Base-by-base conservation (phyloP, 2,888 invertebrate genomes). In the Crepidodera aurea region DNA sequence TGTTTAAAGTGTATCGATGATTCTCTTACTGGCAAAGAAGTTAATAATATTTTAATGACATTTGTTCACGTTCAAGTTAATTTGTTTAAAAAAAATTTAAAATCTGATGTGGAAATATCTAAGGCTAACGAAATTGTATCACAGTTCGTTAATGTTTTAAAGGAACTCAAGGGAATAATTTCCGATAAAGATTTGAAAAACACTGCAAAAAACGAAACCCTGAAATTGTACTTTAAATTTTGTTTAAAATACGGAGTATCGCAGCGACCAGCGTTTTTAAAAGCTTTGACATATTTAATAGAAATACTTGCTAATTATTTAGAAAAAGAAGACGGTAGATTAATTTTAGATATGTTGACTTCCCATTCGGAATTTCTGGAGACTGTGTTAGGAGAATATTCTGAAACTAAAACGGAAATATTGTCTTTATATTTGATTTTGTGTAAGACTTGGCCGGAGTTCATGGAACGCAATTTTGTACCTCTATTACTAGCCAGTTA, bases 401-500 rank as follows among this genome's bases (percentile, higher is more conserved):
- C 50, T 32, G 69, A 65, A 5, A 61, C 66, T 18, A 69, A 74
- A 53, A 25, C 62, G 32, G 84, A 87, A 71, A 78, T 93, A 32
- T 77, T 91, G 32, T 85, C 88, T 71, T 83, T 93, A 56, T 77
- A 94, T 22, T 84, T 85, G 66, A 82, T 83, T 6, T 78, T 94
- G 64, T 85, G 89, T 25, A 79, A 83, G 25, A 87, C 86, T 68
- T 89, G 90, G 76, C 85, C 86, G 29, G 81, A 84, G 0, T 82
- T 89, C 0, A 88, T 93, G 84, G 83, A 86, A 69, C 75, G 85
- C 1, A 84, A 84, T 54, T 93, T 94, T 70, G 84, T 94, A 56
- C 90, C 93, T 0, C 84, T 93, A 0, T 87, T 90, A 68, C 82
- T 95, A 60, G 89, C 92, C 7, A 87, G 93, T 0, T 96, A 94